A percentile compares a stretch with the other conserved stretches of the same genome.
Conservation (phyloP, 2,888 invertebrate species). For the Eustalomyia histrio region DNA sequence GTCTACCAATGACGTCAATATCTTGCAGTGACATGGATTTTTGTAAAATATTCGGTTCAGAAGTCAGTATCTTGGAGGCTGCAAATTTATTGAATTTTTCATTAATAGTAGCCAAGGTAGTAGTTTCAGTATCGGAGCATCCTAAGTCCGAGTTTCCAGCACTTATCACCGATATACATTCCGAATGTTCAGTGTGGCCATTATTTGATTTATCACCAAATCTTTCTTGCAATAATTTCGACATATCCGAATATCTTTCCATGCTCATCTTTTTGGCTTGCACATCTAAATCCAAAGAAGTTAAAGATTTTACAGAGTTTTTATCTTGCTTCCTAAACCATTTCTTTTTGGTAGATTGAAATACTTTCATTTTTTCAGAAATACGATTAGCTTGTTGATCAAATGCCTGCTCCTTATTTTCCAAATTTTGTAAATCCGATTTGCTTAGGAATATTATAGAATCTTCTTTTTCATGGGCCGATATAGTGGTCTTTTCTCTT, state of each 20-base stretch:
- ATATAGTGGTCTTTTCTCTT: slow-evolving; percentile 78
- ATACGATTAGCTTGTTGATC: slow-evolving; percentile 72
- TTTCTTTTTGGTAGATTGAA: slow-evolving; percentile 82
- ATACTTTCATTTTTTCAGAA: slow-evolving; percentile 79
- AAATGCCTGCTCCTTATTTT: slow-evolving; percentile 74
- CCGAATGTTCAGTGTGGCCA: slow-evolving; percentile 60
- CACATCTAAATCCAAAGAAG: slow-evolving; percentile 81
- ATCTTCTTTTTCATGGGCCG: slow-evolving; percentile 82
- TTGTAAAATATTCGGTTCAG: slow-evolving; percentile 71
- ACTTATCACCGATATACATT: slow-evolving; percentile 71
- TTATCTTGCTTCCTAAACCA: slow-evolving; percentile 82
- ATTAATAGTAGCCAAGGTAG: slow-evolving; percentile 72
- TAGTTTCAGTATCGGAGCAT: slow-evolving; percentile 74
- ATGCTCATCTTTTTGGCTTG: slow-evolving; percentile 85
- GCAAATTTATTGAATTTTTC: slow-evolving; percentile 66
- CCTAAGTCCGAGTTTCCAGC: slow-evolving; percentile 69
- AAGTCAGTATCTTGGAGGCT: slow-evolving; percentile 50
- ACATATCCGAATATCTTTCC: slow-evolving; percentile 86
- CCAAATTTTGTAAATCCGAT: slow-evolving; percentile 84
- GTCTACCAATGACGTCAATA: slow-evolving; percentile 74
- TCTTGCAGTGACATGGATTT: slow-evolving; percentile 79
- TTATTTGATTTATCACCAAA: slow-evolving; percentile 80
- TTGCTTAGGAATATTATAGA: slow-evolving; percentile 85
- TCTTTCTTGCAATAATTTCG: slow-evolving; percentile 85
- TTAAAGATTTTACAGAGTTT: slow-evolving; percentile 69